Evolutionary conservation across 2,797 vertebrate species (phyloP), one percentile per base, ranked within the genome.

Genomic region (Lepus townsendii): DNA sequence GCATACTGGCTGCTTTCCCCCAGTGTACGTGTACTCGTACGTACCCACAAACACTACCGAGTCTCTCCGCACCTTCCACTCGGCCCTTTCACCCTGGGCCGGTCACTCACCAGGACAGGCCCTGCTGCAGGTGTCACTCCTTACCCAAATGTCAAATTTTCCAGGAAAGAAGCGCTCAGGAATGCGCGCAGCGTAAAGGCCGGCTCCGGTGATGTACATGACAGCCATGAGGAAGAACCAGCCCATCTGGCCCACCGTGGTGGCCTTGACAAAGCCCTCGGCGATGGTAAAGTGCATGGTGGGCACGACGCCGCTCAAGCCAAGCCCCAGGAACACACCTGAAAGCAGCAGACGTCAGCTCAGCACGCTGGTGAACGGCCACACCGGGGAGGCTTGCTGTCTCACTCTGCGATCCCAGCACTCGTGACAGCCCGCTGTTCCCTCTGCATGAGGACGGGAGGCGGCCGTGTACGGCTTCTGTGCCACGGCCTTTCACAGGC

Each of bases 201-300:
- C 99, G 0, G 99, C 99, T 4, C 99, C 99, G 0, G 99, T 99
- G 98, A 99, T 99, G 96, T 99, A 99, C 99, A 99, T 99, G 94
- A 99, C 99, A 0, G 99, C 99, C 99, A 99, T 99, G 96, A 99
- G 98, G 98, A 99, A 99, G 98, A 99, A 99, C 99, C 99, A 99
- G 97, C 99, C 99, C 99, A 99, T 99, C 98, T 99, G 99, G 72
- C 99, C 99, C 2, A 99, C 99, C 0, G 99, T 99, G 90, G 99
- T 99, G 96, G 99, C 99, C 97, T 99, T 99, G 35, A 99, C 99
- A n/a, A 99, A 99, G 83, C 99, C 99, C 97, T 99, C 99, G 0
- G 99, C 99, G 0, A 99, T 99, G 84, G 99, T 99, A 98, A 99
- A 99, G 98, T 99, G 99, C 99, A 99, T 99, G 93, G 99, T 99